A percentile compares a stretch with the other conserved stretches of the same genome.
These are phyloP conservation scores for Lasioglossum zephyrum DNA, from an alignment of 2,888 invertebrate genomes.

Conservation along the genomic window DNA sequence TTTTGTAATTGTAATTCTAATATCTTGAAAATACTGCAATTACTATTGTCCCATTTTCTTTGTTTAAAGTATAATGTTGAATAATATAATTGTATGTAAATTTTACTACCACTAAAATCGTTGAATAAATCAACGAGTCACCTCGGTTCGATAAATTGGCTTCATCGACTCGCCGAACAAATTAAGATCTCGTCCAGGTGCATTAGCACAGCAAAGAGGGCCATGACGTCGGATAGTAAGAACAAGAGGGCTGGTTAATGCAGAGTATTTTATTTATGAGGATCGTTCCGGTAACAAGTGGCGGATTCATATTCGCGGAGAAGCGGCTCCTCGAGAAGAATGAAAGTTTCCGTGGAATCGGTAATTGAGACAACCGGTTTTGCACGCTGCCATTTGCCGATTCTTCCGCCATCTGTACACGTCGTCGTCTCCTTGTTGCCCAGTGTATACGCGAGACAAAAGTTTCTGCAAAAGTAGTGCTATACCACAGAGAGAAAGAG, in stretches of 20 bases:
- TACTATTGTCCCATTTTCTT: too few species aligned
- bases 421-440: not conserved
- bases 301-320: not conserved
- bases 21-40: too few species aligned
- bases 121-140: not conserved
- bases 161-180: not conserved
- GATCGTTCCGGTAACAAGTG: not conserved
- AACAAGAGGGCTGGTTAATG: not conserved
- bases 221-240: not conserved
- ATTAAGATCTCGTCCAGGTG: not conserved
- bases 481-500: not conserved
- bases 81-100: too few species aligned
- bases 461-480: constrained; percentile 7
- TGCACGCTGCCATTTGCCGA: constrained; percentile 9
- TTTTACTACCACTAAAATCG: not conserved
- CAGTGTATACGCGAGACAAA: constrained; percentile 8
- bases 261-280: constrained; percentile 6
- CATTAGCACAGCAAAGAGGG: constrained; percentile 4
- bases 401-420: constrained; percentile 10
- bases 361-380: constrained; percentile 14
- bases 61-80: too few species aligned
- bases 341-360: constrained; percentile 3
- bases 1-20: too few species aligned
- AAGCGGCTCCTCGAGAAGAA: not conserved
- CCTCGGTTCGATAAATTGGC: not conserved